A percentile compares a stretch with the other conserved stretches of the same genome.
These are phyloP conservation scores for Notiomystis cincta DNA, from an alignment of 2,113 vertebrate genomes.

Conservation along the genomic window DNA sequence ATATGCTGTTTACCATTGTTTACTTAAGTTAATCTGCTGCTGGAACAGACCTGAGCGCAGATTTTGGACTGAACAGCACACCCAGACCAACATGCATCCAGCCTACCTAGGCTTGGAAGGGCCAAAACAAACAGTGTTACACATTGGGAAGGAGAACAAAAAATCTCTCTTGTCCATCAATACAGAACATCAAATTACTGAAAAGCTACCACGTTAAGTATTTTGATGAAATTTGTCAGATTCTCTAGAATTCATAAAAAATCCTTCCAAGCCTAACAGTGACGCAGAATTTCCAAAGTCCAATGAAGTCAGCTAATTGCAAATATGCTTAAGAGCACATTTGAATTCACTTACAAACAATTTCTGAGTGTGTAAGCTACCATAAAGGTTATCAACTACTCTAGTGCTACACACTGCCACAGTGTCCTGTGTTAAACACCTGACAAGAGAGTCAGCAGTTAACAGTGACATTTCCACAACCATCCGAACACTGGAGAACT, in stretches of 20 bases:
- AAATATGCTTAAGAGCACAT: constrained; percentile 64
- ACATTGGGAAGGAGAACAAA: background rate
- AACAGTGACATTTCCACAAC: constrained; percentile 44
- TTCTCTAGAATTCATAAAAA: background rate
- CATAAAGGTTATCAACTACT: constrained; percentile 24
- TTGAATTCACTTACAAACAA: constrained; percentile 50
- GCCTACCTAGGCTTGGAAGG: constrained; percentile 60
- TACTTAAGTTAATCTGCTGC: constrained; percentile 39
- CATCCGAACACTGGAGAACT: constrained; percentile 19
- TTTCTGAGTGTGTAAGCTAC: constrained; percentile 44
- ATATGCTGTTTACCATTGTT: constrained; percentile 56
- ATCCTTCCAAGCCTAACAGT: constrained; percentile 62
- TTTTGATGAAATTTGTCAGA: background rate
- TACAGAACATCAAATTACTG: background rate
- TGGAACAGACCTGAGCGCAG: constrained; percentile 4
- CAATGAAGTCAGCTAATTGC: constrained; percentile 63
- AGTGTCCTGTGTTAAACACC: constrained; percentile 31
- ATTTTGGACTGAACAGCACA: constrained; percentile 61
- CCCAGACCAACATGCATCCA: constrained; percentile 50
- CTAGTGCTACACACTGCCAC: constrained; percentile 62
- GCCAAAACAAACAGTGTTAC: background rate
- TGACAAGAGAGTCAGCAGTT: constrained; percentile 63
- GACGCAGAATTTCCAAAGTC: constrained; percentile 58
- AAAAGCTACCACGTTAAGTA: background rate
- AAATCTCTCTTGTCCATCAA: background rate